Evolutionary conservation across 2,888 invertebrate species (phyloP).

Genomic region (Nemurella pictetii): DNA sequence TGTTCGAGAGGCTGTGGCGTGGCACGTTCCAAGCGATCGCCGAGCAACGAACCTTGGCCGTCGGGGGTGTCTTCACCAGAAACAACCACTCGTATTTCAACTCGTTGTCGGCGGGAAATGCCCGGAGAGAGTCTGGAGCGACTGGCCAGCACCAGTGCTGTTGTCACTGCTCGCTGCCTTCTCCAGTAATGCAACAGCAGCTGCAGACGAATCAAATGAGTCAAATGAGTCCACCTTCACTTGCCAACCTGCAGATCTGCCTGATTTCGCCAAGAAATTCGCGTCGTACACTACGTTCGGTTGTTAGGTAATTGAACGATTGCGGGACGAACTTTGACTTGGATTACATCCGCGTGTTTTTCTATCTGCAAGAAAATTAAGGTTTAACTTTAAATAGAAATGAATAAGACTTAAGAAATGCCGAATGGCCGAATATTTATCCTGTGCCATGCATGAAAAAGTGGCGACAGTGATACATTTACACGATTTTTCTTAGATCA

Average conservation of each 20-base stretch:
- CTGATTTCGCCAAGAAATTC: conserved; percentile 51
- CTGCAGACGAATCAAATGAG: conserved; percentile 37
- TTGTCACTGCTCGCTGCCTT: conserved; percentile 35
- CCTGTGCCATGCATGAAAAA: no score
- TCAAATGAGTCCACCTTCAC: conserved; percentile 46
- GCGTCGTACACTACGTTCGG: conserved; percentile 65
- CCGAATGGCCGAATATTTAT: no score
- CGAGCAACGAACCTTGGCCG: conserved; percentile 37
- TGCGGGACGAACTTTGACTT: no score
- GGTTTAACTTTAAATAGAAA: no score
- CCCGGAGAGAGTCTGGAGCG: background rate
- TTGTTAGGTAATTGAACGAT: conserved; percentile 71
- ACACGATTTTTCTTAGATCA: no score
- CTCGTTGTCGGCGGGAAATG: background rate
- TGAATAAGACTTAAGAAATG: no score
- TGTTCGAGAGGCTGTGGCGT: conserved; percentile 74
- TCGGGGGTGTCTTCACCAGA: no score
- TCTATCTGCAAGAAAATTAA: no score
- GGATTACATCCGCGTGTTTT: no score
- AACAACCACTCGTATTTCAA: background rate
- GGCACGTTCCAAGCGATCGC: conserved; percentile 59
- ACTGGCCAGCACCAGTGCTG: conserved; percentile 34
- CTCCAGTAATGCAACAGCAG: conserved; percentile 44
- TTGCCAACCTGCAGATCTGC: conserved; percentile 44
- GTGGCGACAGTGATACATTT: no score